phyloP scores from a whole-genome alignment of 2,888 invertebrate genomes.

The Desoria tigrina region DNA sequence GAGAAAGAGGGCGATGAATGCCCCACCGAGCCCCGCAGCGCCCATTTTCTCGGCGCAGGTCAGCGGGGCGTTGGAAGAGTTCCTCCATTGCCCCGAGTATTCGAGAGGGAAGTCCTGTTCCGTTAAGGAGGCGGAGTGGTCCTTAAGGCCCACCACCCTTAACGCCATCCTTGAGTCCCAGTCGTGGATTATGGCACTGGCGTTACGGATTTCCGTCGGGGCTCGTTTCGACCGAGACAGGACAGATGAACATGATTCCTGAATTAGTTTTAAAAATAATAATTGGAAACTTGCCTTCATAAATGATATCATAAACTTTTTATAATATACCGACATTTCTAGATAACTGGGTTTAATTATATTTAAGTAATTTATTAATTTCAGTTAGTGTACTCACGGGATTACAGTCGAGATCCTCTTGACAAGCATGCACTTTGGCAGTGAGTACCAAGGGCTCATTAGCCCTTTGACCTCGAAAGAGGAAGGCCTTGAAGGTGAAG shows the following conservation, averaged over 20 bases:
- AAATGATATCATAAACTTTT: neutral
- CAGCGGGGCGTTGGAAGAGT: conserved; percentile 15
- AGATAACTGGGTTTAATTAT: too few relatives aligned
- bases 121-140: conserved; percentile 40
- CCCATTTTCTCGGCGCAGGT: conserved; percentile 49
- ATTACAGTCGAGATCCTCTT: conserved; percentile 47
- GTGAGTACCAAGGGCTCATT: conserved; percentile 52
- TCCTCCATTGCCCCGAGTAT: neutral
- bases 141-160: conserved; percentile 48
- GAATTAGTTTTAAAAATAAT: too few relatives aligned
- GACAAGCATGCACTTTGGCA: conserved; percentile 52
- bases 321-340: neutral
- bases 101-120: conserved; percentile 36
- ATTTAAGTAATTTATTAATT: neutral
- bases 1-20: conserved; percentile 41
- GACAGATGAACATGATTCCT: conserved; percentile 28
- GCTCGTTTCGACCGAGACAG: conserved; percentile 41
- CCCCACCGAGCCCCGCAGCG: conserved; percentile 40
- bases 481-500: conserved; percentile 52
- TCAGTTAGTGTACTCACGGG: conserved; percentile 35
- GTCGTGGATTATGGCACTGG: conserved; percentile 43
- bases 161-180: conserved; percentile 48
- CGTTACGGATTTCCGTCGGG: conserved; percentile 43
- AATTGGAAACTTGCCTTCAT: too few relatives aligned
- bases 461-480: conserved; percentile 52